phyloP scores from a whole-genome alignment of 1,140 invertebrate species.

The Penaeus vannamei region DNA sequence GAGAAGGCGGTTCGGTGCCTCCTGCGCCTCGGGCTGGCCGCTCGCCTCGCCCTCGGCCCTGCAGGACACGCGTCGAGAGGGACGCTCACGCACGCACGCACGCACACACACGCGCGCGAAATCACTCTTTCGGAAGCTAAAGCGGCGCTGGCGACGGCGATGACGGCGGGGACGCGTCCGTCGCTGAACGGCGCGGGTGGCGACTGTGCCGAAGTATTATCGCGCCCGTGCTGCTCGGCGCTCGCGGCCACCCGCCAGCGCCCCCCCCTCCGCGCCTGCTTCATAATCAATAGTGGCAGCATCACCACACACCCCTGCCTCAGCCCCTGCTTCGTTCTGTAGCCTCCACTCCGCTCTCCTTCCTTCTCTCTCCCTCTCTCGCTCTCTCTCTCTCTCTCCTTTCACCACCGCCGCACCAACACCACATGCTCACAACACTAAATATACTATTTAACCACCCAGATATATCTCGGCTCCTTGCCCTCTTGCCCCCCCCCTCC shows the following conservation, averaged over 20 bases:
- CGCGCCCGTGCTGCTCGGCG: constrained; percentile 28
- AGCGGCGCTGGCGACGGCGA: constrained; percentile 69
- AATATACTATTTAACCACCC: too few relatives aligned
- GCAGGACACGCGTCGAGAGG: too few relatives aligned
- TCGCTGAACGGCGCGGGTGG: constrained; percentile 68
- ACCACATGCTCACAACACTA: too few relatives aligned
- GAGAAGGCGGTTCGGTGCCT: too few relatives aligned
- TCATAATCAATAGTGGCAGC: constrained; percentile 62
- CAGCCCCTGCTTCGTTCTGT: constrained; percentile 22
- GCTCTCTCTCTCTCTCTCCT: neutral
- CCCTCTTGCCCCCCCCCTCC: too few relatives aligned
- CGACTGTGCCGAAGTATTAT: constrained; percentile 56
- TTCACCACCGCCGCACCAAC: too few relatives aligned
- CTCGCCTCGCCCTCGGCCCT: too few relatives aligned
- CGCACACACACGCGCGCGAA: constrained; percentile 70
- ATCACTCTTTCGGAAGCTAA: constrained; percentile 67
- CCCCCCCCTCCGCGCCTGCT: constrained; percentile 34
- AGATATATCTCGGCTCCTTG: too few relatives aligned
- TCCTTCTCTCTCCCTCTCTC: neutral
- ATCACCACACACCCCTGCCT: neutral
- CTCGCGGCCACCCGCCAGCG: constrained; percentile 18
- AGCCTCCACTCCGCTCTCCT: neutral
- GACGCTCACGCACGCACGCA: constrained; percentile 4
- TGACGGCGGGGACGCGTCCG: constrained; percentile 72
- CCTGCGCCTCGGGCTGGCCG: too few relatives aligned